Conservation (phyloP, 2,113 vertebrate genomes). For the Artemisiospiza belli region DNA sequence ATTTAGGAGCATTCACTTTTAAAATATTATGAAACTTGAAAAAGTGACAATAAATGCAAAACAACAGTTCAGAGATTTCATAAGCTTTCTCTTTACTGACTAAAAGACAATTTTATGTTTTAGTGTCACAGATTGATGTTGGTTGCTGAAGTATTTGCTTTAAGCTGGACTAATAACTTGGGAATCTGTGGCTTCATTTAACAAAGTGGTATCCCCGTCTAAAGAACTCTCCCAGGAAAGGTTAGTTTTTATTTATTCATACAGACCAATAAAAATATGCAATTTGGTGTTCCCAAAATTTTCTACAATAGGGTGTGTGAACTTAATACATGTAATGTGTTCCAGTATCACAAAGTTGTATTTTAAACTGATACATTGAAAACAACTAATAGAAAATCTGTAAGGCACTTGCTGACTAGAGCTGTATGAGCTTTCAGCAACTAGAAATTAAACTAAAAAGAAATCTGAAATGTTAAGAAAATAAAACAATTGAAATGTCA, state of each 20-base stretch:
- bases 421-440: background rate
- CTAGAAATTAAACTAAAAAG: background rate
- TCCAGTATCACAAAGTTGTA: background rate
- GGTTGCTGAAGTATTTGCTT: constrained; percentile 31
- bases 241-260: background rate
- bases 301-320: constrained; percentile 1
- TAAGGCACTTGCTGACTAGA: background rate
- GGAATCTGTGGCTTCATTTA: constrained; percentile 58
- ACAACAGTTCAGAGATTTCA: background rate
- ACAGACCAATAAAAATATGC: constrained; percentile 14
- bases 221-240: constrained; percentile 28
- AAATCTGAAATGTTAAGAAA: background rate
- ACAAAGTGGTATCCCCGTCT: background rate
- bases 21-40: background rate
- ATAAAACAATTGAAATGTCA: background rate
- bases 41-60: background rate
- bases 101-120: background rate
- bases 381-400: constrained; percentile 19
- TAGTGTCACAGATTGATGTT: background rate
- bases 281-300: background rate
- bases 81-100: background rate
- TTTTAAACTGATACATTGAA: constrained; percentile 31
- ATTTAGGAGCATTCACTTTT: background rate
- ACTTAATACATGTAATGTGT: constrained; percentile 15
- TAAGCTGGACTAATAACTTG: constrained; percentile 35